Base-by-base conservation (phyloP, 1,140 invertebrate species). In the Zophobas morio region DNA sequence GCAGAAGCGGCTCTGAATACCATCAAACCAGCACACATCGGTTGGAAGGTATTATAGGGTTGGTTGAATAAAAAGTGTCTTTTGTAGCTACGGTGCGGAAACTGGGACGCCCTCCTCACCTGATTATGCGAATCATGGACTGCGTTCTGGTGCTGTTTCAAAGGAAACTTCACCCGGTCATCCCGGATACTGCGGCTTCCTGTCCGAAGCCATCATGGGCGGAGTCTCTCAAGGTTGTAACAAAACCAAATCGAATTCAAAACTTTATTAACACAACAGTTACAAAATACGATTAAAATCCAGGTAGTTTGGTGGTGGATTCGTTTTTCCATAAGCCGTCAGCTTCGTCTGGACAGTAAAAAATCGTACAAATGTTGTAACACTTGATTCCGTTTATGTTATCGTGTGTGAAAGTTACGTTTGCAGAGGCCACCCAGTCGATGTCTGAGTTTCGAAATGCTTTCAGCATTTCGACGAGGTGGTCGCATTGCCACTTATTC, bases 91-190 rank as follows among this genome's bases (percentile, higher is more conserved):
- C 97, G 6, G 96, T 99, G 0, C 90, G 97, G 80, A 99, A 98
- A 88, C 87, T 99, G 36, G 97, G 96, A 6, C 89, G 96, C 81
- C 97, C 98, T 0, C 98, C 98, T 2, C 96, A 98, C 88, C 88
- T 99, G 0, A 99, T 99, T 81, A 98, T 98, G 97, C 90, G 97
- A 80, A 98, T 99, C 79, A 99, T 99, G 97, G 98, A 99, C 84
- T 97, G 95, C 84, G 97, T 98, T 0, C 86, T 99, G 56, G 94
- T 99, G 77, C 87, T 99, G 1, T 99, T 99, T 85, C 96, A 98
- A 88, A 90, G 95, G 79, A 94, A 93, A 88, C 88, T 96, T 56
- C 93, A 96, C 85, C 90, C 95, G 0, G 90, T 96, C 1, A 92
- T 94, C 82, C 88, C 92, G 6, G 98, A 99, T 86, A 91, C 93